phyloP scores from a whole-genome alignment of 1,140 invertebrate genomes.

The Solenopsis invicta region DNA sequence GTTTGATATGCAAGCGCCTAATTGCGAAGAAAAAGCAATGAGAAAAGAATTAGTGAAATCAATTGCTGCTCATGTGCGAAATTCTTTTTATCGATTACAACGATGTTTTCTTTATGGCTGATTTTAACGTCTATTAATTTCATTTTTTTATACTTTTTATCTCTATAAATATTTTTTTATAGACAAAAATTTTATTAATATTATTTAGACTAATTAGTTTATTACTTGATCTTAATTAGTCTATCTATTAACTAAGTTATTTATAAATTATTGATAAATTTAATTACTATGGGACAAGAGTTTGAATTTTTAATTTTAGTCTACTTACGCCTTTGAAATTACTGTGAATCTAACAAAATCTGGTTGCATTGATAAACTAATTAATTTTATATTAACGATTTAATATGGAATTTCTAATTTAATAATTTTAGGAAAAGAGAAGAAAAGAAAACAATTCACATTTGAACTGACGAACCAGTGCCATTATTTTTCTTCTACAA shows the following conservation, averaged over 20 bases:
- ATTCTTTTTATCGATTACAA: neutral
- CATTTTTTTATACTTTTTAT: neutral
- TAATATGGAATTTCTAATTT: neutral
- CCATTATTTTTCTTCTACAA: slow-evolving; percentile 16
- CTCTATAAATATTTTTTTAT: neutral
- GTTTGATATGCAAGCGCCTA: neutral
- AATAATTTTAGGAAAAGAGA: neutral
- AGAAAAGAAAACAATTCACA: neutral
- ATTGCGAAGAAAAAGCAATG: slow-evolving; percentile 12
- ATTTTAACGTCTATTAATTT: neutral
- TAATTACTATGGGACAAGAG: neutral
- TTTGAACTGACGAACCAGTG: neutral
- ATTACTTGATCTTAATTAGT: neutral
- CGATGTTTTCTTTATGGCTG: neutral
- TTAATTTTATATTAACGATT: neutral
- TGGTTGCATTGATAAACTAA: neutral
- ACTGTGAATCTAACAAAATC: neutral
- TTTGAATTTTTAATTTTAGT: neutral
- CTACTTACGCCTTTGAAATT: neutral
- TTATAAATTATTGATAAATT: neutral
- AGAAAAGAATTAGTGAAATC: slow-evolving; percentile 11
- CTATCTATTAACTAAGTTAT: too few relatives aligned
- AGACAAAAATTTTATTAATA: neutral
- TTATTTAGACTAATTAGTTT: neutral
- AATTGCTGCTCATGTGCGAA: neutral